phyloP scores from a whole-genome alignment of 1,140 invertebrate genomes.

The Drosophila dunni region DNA sequence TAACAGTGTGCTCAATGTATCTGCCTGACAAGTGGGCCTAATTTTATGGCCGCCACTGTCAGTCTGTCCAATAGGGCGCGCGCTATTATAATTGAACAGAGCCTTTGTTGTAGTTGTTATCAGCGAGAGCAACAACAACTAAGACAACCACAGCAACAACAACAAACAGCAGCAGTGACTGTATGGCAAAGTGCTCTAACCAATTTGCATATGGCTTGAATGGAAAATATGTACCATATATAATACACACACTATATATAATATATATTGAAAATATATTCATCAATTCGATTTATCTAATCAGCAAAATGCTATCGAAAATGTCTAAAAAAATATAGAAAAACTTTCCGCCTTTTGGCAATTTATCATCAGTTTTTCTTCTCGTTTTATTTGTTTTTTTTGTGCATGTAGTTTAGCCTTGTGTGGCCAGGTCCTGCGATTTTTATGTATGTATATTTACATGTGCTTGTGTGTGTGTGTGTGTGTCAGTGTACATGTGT shows the following conservation, averaged over 20 bases:
- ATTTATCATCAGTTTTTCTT: constrained; percentile 44
- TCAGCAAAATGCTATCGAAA: constrained; percentile 53
- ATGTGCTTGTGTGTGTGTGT: background rate
- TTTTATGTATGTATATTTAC: constrained; percentile 27
- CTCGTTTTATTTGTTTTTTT: constrained; percentile 4
- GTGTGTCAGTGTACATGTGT: background rate
- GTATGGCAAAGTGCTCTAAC: constrained; percentile 50
- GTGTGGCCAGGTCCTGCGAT: constrained; percentile 46
- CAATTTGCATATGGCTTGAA: constrained; percentile 77
- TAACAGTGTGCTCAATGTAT: constrained; percentile 23
- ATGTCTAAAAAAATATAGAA: constrained; percentile 18
- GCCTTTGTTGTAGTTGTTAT: constrained; percentile 62
- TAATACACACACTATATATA: constrained; percentile 3
- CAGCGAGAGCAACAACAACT: constrained; percentile 45
- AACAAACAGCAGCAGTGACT: constrained; percentile 39
- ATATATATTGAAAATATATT: constrained; percentile 39
- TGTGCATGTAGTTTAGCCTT: constrained; percentile 21
- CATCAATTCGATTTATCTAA: constrained; percentile 70
- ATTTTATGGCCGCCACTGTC: constrained; percentile 69
- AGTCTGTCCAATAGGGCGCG: constrained; percentile 55
- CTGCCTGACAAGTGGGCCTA: constrained; percentile 35
- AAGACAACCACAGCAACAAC: constrained; percentile 28
- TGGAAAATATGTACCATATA: constrained; percentile 34
- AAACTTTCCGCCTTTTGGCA: constrained; percentile 35
- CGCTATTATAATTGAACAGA: constrained; percentile 50